These are phyloP conservation scores for Oryzias melastigma DNA, from an alignment of 2,113 vertebrate species.

Conservation along the genomic window DNA sequence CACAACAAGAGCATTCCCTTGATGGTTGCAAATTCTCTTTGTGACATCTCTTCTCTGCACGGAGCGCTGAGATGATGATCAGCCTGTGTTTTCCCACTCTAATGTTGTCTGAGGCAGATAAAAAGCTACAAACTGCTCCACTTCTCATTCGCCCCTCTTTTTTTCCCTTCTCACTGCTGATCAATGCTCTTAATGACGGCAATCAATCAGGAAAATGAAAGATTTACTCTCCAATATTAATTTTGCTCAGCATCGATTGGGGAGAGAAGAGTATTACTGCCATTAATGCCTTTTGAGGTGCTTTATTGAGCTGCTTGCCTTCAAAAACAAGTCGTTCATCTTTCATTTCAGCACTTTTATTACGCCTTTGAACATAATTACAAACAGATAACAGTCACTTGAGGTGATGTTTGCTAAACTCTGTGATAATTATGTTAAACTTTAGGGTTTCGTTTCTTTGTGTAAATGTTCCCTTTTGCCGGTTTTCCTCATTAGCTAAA, in stretches of 20 bases:
- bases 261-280: constrained; percentile 64
- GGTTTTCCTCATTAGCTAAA: constrained; percentile 9
- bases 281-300: constrained; percentile 68
- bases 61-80: constrained; percentile 24
- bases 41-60: constrained; percentile 61
- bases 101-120: constrained; percentile 56
- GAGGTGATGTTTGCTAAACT: constrained; percentile 57
- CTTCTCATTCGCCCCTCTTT: constrained; percentile 36
- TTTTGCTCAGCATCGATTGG: constrained; percentile 72
- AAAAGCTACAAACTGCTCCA: constrained; percentile 49
- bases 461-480: constrained; percentile 15
- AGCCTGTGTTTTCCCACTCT: constrained; percentile 32
- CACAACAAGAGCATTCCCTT: constrained; percentile 63
- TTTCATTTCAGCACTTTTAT: constrained; percentile 70
- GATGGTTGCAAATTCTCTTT: constrained; percentile 62
- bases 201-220: constrained; percentile 74
- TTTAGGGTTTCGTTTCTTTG: constrained; percentile 39
- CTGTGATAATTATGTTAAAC: constrained; percentile 48
- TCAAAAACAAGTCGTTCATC: constrained; percentile 71
- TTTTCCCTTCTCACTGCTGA: constrained; percentile 44
- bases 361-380: constrained; percentile 68
- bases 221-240: constrained; percentile 76
- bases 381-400: constrained; percentile 69
- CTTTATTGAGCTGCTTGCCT: constrained; percentile 61
- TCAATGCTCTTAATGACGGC: constrained; percentile 71